Evolutionary conservation across 1,140 invertebrate species (phyloP).

Genomic region (Theocolax elegans): DNA sequence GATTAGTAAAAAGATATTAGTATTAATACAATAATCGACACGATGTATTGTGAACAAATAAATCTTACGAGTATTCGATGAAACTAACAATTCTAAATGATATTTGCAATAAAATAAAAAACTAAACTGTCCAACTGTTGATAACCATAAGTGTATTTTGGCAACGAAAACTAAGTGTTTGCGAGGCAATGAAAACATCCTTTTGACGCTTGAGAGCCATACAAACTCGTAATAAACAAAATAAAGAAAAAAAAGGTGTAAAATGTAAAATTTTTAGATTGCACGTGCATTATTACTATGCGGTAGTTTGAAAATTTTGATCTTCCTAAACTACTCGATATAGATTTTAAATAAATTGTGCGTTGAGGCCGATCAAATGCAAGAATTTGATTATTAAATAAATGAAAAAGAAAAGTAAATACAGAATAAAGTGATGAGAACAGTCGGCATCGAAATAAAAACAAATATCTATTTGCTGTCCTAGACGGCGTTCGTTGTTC

Average conservation of each 20-base stretch:
- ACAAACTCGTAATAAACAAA: background rate
- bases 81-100: no score
- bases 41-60: no score
- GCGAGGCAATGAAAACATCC: background rate
- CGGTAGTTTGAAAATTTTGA: slow-evolving; percentile 44
- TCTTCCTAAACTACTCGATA: slow-evolving; percentile 21
- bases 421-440: slow-evolving; percentile 9
- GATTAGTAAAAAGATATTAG: no score
- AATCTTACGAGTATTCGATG: no score
- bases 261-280: slow-evolving; percentile 53
- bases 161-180: slow-evolving; percentile 16
- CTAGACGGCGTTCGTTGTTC: slow-evolving; percentile 58
- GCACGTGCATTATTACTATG: slow-evolving; percentile 50
- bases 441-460: slow-evolving; percentile 42
- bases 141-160: slow-evolving; percentile 17
- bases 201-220: slow-evolving; percentile 4
- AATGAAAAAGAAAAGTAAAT: background rate
- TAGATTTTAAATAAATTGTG: slow-evolving; percentile 44
- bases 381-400: background rate
- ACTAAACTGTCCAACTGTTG: background rate
- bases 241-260: slow-evolving; percentile 9
- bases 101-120: background rate
- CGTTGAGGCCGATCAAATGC: slow-evolving; percentile 43
- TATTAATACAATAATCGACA: no score
- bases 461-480: slow-evolving; percentile 47